Evolutionary conservation across 2,797 vertebrate species (phyloP), one percentile per base, ranked within the genome.

Genomic region (Trachurus trachurus): DNA sequence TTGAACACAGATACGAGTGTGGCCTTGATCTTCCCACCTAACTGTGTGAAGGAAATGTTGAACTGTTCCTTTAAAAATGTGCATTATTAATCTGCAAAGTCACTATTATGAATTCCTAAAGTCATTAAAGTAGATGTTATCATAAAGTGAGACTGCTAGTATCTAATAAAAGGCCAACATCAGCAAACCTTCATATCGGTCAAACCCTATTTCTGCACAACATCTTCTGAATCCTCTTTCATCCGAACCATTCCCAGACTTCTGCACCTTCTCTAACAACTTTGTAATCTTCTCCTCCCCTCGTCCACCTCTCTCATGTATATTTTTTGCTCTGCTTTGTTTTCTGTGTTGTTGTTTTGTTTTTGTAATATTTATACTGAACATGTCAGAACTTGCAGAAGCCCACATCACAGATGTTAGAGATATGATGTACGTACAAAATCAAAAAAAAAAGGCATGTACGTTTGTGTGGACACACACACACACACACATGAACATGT

Each of bases 361-460:
- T 92, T 92, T 90, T 91, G 64, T 88, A 84, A 94, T 94, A 95
- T 96, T 96, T 96, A 94, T 93, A 87, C 80, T 68, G 63, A 89
- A 81, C 88, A 79, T 88, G 90, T 92, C 94, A 87, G 87, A 94
- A 93, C 86, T 82, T 75, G 82, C 91, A 88, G 92, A 95, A 90
- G 86, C 89, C 90, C 89, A 57, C 73, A 82, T 94, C 83, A 74
- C 85, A 91, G 92, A 89, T 84, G 79, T 86, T 86, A 85, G 80
- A 79, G 82, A 75, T 79, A 59, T 7, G 64, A 75, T 76, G 72
- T 86, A 82, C 64, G 37, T 85, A 66, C 82, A 76, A 70, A 85
- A 58, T 29, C 78, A 37, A 37, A 37, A 37, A 37, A 37, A 37
- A 37, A 2, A 58, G 65, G 76, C 31, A 12, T 73, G 54, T 79